Evolutionary conservation across 2,888 invertebrate genomes (phyloP).

Genomic region (Drepana falcataria): DNA sequence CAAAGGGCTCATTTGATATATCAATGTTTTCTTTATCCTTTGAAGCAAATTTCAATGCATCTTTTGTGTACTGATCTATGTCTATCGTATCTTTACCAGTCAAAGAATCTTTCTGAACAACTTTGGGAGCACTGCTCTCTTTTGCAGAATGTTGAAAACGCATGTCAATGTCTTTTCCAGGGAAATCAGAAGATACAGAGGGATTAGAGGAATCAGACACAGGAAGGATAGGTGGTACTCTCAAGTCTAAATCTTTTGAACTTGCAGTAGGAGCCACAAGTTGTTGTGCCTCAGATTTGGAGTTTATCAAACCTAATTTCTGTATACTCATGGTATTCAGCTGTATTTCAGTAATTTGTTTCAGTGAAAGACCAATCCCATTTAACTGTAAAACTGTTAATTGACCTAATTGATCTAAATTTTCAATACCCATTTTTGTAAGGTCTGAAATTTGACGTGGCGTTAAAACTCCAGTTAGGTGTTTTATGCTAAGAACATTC

Average conservation of each 20-base stretch:
- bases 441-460: slow-evolving; percentile 79
- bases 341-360: slow-evolving; percentile 81
- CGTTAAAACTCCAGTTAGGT: slow-evolving; percentile 77
- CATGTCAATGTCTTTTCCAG: slow-evolving; percentile 73
- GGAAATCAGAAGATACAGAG: slow-evolving; percentile 45
- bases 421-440: slow-evolving; percentile 78
- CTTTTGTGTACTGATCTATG: slow-evolving; percentile 76
- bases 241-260: slow-evolving; percentile 67
- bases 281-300: slow-evolving; percentile 41
- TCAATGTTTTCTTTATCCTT: slow-evolving; percentile 73
- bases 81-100: slow-evolving; percentile 66
- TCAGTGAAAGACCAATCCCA: slow-evolving; percentile 78
- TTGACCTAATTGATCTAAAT: slow-evolving; percentile 80
- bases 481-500: slow-evolving; percentile 76
- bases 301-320: slow-evolving; percentile 70
- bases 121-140: slow-evolving; percentile 28
- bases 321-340: slow-evolving; percentile 80
- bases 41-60: slow-evolving; percentile 69
- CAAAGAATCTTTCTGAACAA: slow-evolving; percentile 35
- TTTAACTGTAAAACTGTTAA: slow-evolving; percentile 80
- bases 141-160: slow-evolving; percentile 58
- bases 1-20: slow-evolving; percentile 58
- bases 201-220: slow-evolving; percentile 29
- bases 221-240: slow-evolving; percentile 58
- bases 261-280: slow-evolving; percentile 35